Evolutionary conservation across 2,797 vertebrate genomes (phyloP).

Genomic region (Bufotes viridis): DNA sequence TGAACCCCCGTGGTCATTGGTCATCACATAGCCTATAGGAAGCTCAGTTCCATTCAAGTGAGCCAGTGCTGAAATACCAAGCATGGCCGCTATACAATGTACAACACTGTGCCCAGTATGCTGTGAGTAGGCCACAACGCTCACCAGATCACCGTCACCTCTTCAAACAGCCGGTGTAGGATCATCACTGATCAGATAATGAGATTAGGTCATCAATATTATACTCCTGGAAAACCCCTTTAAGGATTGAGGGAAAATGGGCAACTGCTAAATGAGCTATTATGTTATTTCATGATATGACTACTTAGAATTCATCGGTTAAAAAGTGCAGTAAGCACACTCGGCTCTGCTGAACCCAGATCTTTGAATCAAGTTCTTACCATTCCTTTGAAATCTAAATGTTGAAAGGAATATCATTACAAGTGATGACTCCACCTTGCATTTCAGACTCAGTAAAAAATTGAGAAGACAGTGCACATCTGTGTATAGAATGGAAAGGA

Average conservation of each 20-base stretch:
- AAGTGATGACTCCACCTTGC: slow-evolving; percentile 3
- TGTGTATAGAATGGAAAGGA: neutral
- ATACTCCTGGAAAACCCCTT: no score
- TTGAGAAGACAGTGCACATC: neutral
- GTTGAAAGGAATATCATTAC: neutral
- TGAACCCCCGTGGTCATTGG: no score
- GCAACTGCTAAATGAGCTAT: neutral
- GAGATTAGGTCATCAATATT: no score
- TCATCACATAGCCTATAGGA: no score
- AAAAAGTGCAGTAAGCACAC: neutral
- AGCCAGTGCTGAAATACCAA: no score
- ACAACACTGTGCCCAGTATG: no score
- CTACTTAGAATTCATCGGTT: neutral
- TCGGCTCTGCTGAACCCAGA: neutral
- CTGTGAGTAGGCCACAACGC: no score
- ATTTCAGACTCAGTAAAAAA: neutral
- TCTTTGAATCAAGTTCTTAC: neutral
- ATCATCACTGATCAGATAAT: no score
- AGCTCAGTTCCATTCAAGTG: no score
- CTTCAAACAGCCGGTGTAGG: no score
- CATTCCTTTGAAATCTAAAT: neutral
- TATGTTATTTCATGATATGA: neutral
- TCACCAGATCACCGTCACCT: no score
- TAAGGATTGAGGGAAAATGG: neutral
- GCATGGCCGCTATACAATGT: no score